phyloP scores from a whole-genome alignment of 2,888 invertebrate genomes.

The Sphinx pinastri region DNA sequence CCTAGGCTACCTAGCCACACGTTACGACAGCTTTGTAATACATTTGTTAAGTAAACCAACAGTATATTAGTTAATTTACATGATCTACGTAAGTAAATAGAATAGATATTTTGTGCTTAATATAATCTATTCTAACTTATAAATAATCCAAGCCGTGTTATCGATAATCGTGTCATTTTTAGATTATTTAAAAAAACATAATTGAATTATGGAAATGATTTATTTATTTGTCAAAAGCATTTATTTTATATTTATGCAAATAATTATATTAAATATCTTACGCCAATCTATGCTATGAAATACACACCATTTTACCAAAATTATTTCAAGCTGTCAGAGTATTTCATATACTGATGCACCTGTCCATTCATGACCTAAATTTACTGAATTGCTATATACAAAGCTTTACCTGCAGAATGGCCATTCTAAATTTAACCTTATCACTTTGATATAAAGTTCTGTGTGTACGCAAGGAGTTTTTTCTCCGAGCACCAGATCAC shows the following conservation, averaged over 20 bases:
- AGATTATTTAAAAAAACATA: no score
- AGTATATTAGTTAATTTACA: constrained; percentile 7
- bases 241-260: no score
- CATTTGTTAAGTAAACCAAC: neutral
- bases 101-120: no score
- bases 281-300: no score
- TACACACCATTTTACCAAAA: neutral
- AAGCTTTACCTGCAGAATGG: neutral
- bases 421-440: constrained; percentile 3
- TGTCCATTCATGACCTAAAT: constrained; percentile 45
- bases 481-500: constrained; percentile 5
- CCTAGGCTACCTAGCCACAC: neutral
- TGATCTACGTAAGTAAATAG: no score
- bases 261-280: no score
- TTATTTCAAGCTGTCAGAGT: neutral
- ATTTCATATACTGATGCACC: constrained; percentile 44
- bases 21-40: neutral
- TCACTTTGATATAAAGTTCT: neutral
- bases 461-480: neutral
- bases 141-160: no score
- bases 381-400: constrained; percentile 36
- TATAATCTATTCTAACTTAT: no score
- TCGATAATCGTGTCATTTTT: no score
- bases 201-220: no score
- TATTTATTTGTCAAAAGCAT: no score